Evolutionary conservation across 2,797 vertebrate species (phyloP), one percentile per base, ranked within the genome.

Genomic region (Setipinna tenuifilis): DNA sequence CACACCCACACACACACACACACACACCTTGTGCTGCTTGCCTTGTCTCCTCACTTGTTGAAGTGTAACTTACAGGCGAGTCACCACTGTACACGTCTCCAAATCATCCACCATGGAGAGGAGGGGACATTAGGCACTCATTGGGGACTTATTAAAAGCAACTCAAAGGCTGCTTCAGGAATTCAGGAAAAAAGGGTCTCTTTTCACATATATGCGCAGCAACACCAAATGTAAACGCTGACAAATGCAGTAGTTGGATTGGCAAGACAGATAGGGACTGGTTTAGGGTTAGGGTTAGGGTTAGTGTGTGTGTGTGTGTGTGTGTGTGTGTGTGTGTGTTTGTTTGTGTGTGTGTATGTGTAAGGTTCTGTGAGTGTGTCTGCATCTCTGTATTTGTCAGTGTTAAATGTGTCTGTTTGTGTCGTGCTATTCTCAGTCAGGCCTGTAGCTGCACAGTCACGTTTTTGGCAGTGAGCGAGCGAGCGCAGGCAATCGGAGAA

Each of bases 391-490:
- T n/a, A 65, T 23, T n/a, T 65, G n/a, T n/a, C 4, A 23, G 2
- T 65, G 61, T 65, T 62, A 23, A n/a, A n/a, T 68, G 62, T 68
- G 62, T 28, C 62, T 68, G 62, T 10, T 68, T 31, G 68, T 71
- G 28, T 35, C 28, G 12, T 68, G 23, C 16, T 54, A 59, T 59
- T 59, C 17, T 19, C 14, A 71, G 28, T 71, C 28, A 1, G 12
- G 31, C 25, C 3, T 35, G 68, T 35, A 16, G 28, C 14, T 31
- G 14, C 68, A 35, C 3, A 12, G 68, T 41, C 31, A 35, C 68
- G 28, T 75, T 35, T 25, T 75, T 44, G 35, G 17, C 71, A 44
- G 68, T 19, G 31, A 41, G 41, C 17, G 17, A 78, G 31, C 0
- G 50, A 75, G 71, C 19, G 31, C 2, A 54, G 31, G 35, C 6